A percentile compares a stretch with the other conserved stretches of the same genome.
Evolutionary conservation across 2,113 vertebrate species (phyloP).

Genomic region (Epinephelus moara): DNA sequence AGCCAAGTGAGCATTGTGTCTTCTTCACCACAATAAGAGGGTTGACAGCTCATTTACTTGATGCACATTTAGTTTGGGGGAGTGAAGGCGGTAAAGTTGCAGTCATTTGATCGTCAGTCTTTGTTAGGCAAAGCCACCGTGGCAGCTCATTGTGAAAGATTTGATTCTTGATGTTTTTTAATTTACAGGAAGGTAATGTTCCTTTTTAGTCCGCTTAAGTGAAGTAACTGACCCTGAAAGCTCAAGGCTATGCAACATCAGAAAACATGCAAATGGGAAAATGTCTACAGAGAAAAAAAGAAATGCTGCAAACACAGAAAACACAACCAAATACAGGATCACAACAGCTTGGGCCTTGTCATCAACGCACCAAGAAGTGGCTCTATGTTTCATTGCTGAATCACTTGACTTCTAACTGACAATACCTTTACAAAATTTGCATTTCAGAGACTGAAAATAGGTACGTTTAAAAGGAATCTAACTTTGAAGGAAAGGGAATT

Average conservation of each 20-base stretch:
- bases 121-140: background rate
- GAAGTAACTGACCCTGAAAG: background rate
- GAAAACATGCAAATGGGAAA: background rate
- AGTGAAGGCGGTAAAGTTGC: background rate
- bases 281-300: too few relatives aligned
- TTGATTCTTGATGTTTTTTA: constrained; percentile 3
- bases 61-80: constrained; percentile 6
- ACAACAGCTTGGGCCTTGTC: constrained; percentile 11
- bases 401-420: background rate
- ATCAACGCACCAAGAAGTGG: constrained; percentile 15
- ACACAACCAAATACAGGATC: background rate
- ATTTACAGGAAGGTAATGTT: constrained; percentile 3
- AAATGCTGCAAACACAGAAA: background rate
- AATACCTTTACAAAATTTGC: background rate
- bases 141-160: background rate
- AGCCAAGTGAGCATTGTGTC: constrained; percentile 28
- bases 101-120: background rate
- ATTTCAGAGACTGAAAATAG: background rate
- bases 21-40: background rate
- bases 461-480: background rate
- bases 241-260: background rate
- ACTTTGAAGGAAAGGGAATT: background rate
- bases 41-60: constrained; percentile 10
- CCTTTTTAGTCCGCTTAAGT: background rate
- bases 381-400: background rate